Evolutionary conservation across 2,797 vertebrate genomes (phyloP).

Genomic region (Manis pentadactyla): DNA sequence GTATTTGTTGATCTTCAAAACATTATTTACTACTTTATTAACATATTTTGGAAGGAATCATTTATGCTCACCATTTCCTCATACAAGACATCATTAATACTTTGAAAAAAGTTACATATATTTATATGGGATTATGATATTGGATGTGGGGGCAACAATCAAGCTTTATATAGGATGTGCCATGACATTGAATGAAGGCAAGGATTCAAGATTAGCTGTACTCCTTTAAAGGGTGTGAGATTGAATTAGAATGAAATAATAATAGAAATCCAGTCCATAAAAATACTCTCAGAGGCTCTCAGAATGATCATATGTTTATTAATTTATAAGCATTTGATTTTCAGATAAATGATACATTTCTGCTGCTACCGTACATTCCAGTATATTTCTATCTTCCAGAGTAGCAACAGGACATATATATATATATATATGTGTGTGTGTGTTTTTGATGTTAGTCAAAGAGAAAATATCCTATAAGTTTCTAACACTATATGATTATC

Average conservation of each 20-base stretch:
- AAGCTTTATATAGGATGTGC: background rate
- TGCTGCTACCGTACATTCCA: background rate
- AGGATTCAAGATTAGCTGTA: background rate
- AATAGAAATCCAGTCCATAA: background rate
- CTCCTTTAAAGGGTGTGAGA: background rate
- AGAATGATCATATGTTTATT: background rate
- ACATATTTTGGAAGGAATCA: background rate
- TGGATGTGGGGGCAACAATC: background rate
- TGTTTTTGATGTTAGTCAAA: background rate
- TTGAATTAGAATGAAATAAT: slow-evolving; percentile 6
- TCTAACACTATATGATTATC: background rate
- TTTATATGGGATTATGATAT: background rate
- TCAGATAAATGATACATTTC: background rate
- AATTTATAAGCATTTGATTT: background rate
- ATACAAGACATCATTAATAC: background rate
- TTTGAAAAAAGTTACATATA: background rate
- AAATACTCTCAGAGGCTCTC: background rate
- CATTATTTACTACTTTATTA: slow-evolving; percentile 2
- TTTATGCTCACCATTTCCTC: background rate
- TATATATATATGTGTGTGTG: background rate
- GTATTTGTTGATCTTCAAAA: background rate
- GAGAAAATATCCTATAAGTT: background rate
- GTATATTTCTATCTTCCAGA: background rate
- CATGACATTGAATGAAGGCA: background rate
- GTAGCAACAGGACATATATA: background rate